Conservation (phyloP, 2,888 invertebrate genomes). For the Phasia obesa region DNA sequence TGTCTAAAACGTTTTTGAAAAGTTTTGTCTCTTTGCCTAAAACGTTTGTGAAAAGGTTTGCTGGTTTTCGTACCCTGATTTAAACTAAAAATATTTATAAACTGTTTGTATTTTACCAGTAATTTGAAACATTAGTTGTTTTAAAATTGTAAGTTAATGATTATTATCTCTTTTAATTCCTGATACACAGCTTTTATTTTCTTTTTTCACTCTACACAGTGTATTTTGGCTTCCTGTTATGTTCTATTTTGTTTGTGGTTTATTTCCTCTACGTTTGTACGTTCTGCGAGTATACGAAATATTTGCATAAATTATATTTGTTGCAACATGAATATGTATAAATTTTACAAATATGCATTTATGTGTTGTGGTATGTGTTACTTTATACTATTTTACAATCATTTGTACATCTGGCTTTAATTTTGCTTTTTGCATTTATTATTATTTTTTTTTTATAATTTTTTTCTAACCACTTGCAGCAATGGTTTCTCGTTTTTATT, state of each 20-base stretch:
- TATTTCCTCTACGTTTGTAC: constrained; percentile 58
- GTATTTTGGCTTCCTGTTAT: too few relatives aligned
- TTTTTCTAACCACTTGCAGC: constrained; percentile 50
- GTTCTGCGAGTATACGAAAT: constrained; percentile 61
- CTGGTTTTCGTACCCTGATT: too few relatives aligned
- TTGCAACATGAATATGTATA: constrained; percentile 64
- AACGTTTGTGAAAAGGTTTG: too few relatives aligned
- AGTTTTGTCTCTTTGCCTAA: too few relatives aligned
- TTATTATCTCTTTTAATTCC: background rate
- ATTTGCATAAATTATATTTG: constrained; percentile 67
- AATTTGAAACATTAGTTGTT: too few relatives aligned
- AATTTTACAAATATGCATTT: constrained; percentile 13
- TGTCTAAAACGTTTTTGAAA: too few relatives aligned
- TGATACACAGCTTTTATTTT: background rate
- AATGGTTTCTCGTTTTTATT: constrained; percentile 41
- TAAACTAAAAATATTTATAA: too few relatives aligned
- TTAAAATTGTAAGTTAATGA: too few relatives aligned
- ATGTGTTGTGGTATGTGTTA: background rate
- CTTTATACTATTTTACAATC: constrained; percentile 5
- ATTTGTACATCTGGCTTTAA: background rate
- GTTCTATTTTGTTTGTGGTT: constrained; percentile 32
- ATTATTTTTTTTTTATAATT: background rate
- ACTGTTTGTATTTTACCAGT: too few relatives aligned
- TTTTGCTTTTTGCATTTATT: background rate
- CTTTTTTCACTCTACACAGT: background rate